Conservation (phyloP, 2,888 invertebrate species). For the Julus scandinavius region DNA sequence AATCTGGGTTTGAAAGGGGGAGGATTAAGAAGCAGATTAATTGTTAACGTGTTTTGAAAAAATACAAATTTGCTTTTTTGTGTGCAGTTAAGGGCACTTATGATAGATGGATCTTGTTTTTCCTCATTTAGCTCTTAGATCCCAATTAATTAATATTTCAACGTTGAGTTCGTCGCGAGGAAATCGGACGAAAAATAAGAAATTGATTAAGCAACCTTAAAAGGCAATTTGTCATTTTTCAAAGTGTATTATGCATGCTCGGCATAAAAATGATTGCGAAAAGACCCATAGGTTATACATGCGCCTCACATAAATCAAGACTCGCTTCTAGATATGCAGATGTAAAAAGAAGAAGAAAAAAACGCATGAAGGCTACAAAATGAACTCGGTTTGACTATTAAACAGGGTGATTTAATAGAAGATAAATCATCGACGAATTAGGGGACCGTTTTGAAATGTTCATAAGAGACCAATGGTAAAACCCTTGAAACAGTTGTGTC, state of each 20-base stretch:
- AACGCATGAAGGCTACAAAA: not conserved
- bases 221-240: constrained; percentile 28
- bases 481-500: too few relatives aligned
- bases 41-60: not conserved
- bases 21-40: not conserved
- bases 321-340: not conserved
- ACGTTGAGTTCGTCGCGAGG: not conserved
- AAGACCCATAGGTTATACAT: not conserved
- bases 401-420: not conserved
- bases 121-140: constrained; percentile 28
- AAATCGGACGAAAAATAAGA: constrained; percentile 19
- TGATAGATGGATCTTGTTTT: constrained; percentile 9
- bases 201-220: constrained; percentile 28
- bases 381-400: constrained; percentile 28
- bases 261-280: not conserved
- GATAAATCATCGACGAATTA: constrained; percentile 22
- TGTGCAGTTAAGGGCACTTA: not conserved
- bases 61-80: not conserved
- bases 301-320: not conserved
- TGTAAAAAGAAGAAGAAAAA: not conserved
- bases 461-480: too few relatives aligned
- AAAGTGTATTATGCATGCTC: constrained; percentile 16
- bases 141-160: constrained; percentile 30
- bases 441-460: not conserved
- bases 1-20: too few relatives aligned